phyloP scores from a whole-genome alignment of 2,113 vertebrate genomes.

The Carollia perspicillata region DNA sequence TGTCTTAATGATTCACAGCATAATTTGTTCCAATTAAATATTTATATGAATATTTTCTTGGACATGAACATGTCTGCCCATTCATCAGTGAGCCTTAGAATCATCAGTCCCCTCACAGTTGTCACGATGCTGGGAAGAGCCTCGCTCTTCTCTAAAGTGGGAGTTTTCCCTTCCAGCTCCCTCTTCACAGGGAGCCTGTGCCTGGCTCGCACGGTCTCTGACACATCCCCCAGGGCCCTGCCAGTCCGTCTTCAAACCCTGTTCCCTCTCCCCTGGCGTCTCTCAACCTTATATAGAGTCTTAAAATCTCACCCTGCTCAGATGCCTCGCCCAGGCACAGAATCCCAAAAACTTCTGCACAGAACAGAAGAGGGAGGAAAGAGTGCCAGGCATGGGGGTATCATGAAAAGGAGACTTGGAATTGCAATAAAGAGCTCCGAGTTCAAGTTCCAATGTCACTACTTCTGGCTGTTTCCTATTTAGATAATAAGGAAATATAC shows the following conservation, averaged over 20 bases:
- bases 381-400: neutral
- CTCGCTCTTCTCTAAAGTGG: neutral
- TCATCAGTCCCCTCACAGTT: constrained; percentile 28
- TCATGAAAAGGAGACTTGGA: neutral
- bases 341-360: neutral
- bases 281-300: neutral
- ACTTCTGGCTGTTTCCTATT: neutral
- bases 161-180: neutral
- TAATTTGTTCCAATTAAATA: constrained; percentile 80
- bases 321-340: neutral
- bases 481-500: neutral
- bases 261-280: neutral
- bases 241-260: neutral
- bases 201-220: neutral
- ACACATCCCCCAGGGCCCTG: neutral
- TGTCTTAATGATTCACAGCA: constrained; percentile 65
- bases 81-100: constrained; percentile 59
- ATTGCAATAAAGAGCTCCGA: neutral
- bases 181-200: neutral
- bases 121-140: neutral
- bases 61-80: constrained; percentile 74
- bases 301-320: neutral
- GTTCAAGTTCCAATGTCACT: neutral
- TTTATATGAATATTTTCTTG: constrained; percentile 76
- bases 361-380: neutral